phyloP scores from a whole-genome alignment of 2,888 invertebrate genomes.

The Oscheius sp. region DNA sequence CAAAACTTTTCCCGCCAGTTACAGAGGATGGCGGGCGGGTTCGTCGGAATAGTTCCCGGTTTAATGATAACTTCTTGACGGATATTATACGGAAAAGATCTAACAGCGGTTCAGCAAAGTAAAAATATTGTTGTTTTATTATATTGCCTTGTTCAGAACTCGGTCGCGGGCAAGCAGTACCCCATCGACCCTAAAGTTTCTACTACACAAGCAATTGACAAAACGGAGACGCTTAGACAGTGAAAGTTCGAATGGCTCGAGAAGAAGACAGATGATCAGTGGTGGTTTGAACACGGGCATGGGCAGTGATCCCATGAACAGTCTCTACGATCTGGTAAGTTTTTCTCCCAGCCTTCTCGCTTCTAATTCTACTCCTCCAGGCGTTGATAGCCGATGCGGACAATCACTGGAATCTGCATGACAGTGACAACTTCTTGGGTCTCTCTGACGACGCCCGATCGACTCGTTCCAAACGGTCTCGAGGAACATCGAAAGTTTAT shows the following conservation, averaged over 20 bases:
- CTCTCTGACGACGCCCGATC: constrained; percentile 48
- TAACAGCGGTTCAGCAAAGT: constrained; percentile 49
- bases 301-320: constrained; percentile 1
- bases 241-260: constrained; percentile 38
- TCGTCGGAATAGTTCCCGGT: not conserved
- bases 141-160: constrained; percentile 36
- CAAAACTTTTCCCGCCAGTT: not conserved
- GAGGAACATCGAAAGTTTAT: constrained; percentile 49
- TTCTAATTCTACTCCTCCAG: not conserved
- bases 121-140: not conserved
- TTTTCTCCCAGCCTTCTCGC: not conserved
- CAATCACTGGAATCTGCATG: constrained; percentile 9
- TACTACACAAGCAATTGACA: constrained; percentile 32
- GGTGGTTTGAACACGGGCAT: constrained; percentile 14
- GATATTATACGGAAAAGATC: constrained; percentile 35
- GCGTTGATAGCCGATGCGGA: constrained; percentile 6
- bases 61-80: not conserved
- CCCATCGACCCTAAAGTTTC: constrained; percentile 44
- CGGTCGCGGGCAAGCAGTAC: constrained; percentile 56
- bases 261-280: constrained; percentile 38
- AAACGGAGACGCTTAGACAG: constrained; percentile 33
- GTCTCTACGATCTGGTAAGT: constrained; percentile 21
- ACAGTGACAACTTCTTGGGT: constrained; percentile 5
- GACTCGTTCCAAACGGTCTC: constrained; percentile 51
- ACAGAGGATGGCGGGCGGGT: not conserved